A percentile compares a stretch with the other conserved stretches of the same genome.
Evolutionary conservation across 2,113 vertebrate species (phyloP).

Genomic region (Ciconia stormi): DNA sequence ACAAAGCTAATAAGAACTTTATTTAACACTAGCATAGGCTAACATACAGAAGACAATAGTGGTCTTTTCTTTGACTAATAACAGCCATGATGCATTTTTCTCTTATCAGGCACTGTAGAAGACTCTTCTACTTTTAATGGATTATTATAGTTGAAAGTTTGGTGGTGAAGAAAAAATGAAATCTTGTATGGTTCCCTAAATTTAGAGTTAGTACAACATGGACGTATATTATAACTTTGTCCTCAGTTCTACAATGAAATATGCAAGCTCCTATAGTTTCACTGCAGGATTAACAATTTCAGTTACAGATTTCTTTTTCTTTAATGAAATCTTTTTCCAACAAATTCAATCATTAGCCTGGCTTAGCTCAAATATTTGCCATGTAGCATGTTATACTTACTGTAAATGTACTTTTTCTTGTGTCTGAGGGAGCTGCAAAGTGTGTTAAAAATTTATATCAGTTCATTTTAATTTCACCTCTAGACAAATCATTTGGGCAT

Average conservation of each 20-base stretch:
- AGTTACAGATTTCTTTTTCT: background rate
- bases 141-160: background rate
- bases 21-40: background rate
- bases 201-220: background rate
- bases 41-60: background rate
- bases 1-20: background rate
- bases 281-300: background rate
- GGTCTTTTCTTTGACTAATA: background rate
- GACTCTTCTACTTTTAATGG: background rate
- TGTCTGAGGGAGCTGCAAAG: background rate
- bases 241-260: background rate
- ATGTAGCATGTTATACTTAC: background rate
- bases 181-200: background rate
- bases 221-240: background rate
- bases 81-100: background rate
- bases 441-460: background rate
- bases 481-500: background rate
- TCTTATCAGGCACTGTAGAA: background rate
- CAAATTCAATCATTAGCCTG: background rate
- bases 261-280: background rate
- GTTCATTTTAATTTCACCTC: background rate
- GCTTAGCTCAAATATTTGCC: conserved; percentile 18
- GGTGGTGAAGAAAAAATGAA: background rate
- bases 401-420: conserved; percentile 17
- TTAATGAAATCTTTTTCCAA: background rate